Percentiles rank a stretch among this genome's conserved stretches.
Conservation (phyloP, 2,113 vertebrate genomes). For the Halcyon senegalensis region DNA sequence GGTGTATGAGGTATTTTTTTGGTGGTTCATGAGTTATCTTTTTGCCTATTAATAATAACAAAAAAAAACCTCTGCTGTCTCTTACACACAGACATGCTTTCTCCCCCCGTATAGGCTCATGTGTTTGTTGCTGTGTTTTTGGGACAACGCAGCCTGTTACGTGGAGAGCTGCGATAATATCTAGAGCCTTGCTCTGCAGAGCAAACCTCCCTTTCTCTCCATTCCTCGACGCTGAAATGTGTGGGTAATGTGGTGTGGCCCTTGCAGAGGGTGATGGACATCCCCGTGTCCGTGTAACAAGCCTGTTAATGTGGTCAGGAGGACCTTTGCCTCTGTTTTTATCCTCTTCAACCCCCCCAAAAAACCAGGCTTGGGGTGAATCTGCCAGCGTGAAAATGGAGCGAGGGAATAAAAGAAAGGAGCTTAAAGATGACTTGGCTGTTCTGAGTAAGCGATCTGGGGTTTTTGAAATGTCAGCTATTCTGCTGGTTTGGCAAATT, state of each 20-base stretch:
- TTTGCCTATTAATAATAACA: not conserved
- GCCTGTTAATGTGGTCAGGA: not conserved
- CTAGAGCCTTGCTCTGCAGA: not conserved
- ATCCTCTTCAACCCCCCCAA: not conserved
- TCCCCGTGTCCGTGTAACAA: not conserved
- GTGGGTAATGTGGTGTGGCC: not conserved
- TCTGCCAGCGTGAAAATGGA: fast-evolving
- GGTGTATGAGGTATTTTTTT: not conserved
- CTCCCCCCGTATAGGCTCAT: fast-evolving
- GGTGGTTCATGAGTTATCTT: not conserved
- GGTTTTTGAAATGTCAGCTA: conserved; percentile 56
- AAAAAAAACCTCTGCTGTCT: not conserved
- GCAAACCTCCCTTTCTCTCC: not conserved
- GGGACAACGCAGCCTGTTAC: not conserved
- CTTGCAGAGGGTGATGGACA: not conserved
- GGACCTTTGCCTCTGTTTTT: not conserved
- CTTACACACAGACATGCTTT: fast-evolving
- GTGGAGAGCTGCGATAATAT: not conserved
- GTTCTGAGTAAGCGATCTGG: not conserved
- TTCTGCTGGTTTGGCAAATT: conserved; percentile 65
- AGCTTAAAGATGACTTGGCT: conserved; percentile 48
- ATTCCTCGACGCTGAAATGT: not conserved
- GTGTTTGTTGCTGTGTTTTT: not conserved
- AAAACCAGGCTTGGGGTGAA: not conserved
- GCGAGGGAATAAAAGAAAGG: not conserved